A percentile compares a stretch with the other conserved stretches of the same genome.
Evolutionary conservation across 2,797 vertebrate genomes (phyloP).

Genomic region (Philypnodon macrostomus): DNA sequence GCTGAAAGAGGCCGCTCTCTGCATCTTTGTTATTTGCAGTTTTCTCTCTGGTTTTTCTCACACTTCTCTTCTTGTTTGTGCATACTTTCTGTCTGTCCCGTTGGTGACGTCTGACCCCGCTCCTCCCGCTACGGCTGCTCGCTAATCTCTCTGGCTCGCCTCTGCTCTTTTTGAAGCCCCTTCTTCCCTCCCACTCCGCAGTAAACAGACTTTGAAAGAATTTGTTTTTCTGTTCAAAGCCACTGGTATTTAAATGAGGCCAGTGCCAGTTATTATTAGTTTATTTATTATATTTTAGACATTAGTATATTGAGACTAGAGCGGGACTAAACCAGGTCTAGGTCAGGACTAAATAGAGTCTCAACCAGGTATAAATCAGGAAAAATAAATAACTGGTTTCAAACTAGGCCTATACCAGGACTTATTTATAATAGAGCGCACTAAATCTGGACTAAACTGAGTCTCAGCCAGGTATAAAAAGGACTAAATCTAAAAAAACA

Average conservation of each 20-base stretch:
- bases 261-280: constrained; percentile 17
- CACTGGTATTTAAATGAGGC: constrained; percentile 26
- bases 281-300: no score
- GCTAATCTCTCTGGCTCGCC: constrained; percentile 1
- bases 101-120: constrained; percentile 34
- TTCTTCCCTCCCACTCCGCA: not conserved
- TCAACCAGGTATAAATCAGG: no score
- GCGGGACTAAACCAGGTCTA: no score
- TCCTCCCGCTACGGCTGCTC: constrained; percentile 9
- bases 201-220: constrained; percentile 5
- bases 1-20: constrained; percentile 48
- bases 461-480: no score
- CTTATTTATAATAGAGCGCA: no score
- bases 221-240: constrained; percentile 2
- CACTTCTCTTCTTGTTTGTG: constrained; percentile 13
- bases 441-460: no score
- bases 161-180: constrained; percentile 33
- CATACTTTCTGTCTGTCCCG: constrained; percentile 9
- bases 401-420: no score
- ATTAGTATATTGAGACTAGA: no score
- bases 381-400: no score
- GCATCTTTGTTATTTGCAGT: constrained; percentile 21
- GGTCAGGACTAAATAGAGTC: no score
- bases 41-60: constrained; percentile 13
- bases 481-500: no score